Conservation (phyloP, 2,888 invertebrate species). For the Drosophila mulleri region DNA sequence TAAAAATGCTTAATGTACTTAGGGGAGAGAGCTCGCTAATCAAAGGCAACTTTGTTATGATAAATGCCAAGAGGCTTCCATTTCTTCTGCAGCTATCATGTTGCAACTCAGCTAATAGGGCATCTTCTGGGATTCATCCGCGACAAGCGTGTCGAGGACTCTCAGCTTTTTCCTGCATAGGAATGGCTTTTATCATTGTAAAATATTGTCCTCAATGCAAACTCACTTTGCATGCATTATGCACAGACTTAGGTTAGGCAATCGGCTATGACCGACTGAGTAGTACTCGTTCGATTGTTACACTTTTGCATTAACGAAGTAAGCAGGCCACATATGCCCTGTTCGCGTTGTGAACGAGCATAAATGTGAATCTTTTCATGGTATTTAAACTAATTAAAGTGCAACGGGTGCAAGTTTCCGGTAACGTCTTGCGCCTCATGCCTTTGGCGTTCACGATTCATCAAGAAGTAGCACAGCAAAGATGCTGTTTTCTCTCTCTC, state of each 20-base stretch:
- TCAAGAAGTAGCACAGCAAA: slow-evolving; percentile 3
- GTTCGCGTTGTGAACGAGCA: not conserved
- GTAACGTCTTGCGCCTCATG: slow-evolving; percentile 14
- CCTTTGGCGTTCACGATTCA: slow-evolving; percentile 17
- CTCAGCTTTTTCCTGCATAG: not conserved
- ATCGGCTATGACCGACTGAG: not conserved
- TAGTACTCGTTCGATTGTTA: not conserved
- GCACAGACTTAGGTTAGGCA: slow-evolving; percentile 15
- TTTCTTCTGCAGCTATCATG: not conserved
- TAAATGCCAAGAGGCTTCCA: slow-evolving; percentile 15
- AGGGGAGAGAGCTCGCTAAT: not conserved
- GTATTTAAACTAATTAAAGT: slow-evolving; percentile 58
- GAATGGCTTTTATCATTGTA: slow-evolving; percentile 1
- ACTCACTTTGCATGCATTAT: slow-evolving; percentile 64
- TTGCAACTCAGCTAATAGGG: slow-evolving; percentile 8
- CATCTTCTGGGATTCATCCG: slow-evolving; percentile 12
- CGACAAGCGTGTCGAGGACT: not conserved
- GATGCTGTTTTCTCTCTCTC: not conserved
- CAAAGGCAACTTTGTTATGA: slow-evolving; percentile 13
- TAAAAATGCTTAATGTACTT: not conserved
- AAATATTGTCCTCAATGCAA: slow-evolving; percentile 32
- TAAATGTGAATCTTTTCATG: slow-evolving; percentile 8
- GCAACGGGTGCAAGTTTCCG: slow-evolving; percentile 12
- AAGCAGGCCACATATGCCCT: not conserved
- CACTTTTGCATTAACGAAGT: not conserved